A percentile compares a stretch with the other conserved stretches of the same genome.
phyloP scores from a whole-genome alignment of 2,888 invertebrate species.

The Pteria penguin region DNA sequence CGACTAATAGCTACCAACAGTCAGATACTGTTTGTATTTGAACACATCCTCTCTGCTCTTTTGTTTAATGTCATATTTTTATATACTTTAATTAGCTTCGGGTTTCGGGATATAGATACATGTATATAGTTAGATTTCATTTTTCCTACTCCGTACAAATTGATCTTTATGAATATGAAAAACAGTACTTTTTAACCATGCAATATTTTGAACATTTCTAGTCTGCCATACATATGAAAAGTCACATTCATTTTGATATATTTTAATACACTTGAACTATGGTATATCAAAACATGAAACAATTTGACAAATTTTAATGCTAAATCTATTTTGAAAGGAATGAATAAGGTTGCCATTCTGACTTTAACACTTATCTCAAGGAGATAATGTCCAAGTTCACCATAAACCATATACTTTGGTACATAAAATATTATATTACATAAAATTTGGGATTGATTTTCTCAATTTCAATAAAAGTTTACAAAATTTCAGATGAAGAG shows the following conservation, averaged over 20 bases:
- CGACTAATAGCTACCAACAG: no score
- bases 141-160: background rate
- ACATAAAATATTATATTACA: no score
- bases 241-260: background rate
- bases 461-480: background rate
- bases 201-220: background rate
- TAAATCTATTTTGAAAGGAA: background rate
- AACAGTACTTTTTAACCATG: background rate
- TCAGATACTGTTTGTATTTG: no score
- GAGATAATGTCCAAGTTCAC: background rate
- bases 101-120: no score
- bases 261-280: background rate
- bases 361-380: background rate
- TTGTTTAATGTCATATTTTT: no score
- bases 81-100: no score
- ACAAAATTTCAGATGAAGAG: background rate
- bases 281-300: background rate
- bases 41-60: no score
- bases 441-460: background rate
- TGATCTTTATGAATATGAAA: background rate
- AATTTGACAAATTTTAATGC: background rate
- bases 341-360: background rate
- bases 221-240: background rate
- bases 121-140: no score
- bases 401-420: no score